Evolutionary conservation across 1,140 invertebrate species (phyloP).

Genomic region (Onthophagus taurus): DNA sequence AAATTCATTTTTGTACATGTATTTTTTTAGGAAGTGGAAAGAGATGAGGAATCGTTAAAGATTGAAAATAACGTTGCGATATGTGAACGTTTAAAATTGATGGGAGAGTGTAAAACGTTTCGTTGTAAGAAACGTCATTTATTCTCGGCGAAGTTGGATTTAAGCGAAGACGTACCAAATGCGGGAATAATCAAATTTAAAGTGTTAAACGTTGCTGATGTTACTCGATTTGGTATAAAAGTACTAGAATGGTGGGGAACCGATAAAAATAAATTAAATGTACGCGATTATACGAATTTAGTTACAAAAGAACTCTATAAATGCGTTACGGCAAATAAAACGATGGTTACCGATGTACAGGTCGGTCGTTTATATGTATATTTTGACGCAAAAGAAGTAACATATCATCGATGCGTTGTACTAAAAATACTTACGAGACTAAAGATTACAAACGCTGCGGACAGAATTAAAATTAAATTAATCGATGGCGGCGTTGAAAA

Average conservation of each 20-base stretch:
- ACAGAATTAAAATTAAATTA: slow-evolving; percentile 5
- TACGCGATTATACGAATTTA: neutral
- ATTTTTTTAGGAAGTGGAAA: slow-evolving; percentile 17
- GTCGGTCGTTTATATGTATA: slow-evolving; percentile 6
- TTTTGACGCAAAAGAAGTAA: slow-evolving; percentile 1
- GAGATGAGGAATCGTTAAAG: slow-evolving; percentile 22
- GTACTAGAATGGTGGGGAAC: slow-evolving; percentile 24
- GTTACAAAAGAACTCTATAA: neutral
- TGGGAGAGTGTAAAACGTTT: slow-evolving; percentile 22
- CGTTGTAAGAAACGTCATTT: slow-evolving; percentile 24
- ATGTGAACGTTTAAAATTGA: slow-evolving; percentile 24
- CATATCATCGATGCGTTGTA: slow-evolving; percentile 20
- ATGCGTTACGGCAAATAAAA: neutral
- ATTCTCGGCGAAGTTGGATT: slow-evolving; percentile 19
- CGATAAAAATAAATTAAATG: slow-evolving; percentile 17
- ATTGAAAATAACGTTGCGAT: slow-evolving; percentile 17
- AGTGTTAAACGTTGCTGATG: slow-evolving; percentile 22
- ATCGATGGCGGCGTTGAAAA: slow-evolving; percentile 18
- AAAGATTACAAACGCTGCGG: slow-evolving; percentile 1
- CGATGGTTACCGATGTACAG: neutral
- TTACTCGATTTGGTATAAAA: slow-evolving; percentile 19
- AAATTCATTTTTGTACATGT: neutral
- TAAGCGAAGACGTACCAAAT: slow-evolving; percentile 19
- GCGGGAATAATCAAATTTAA: slow-evolving; percentile 28
- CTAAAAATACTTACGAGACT: slow-evolving; percentile 13